Evolutionary conservation across 2,113 vertebrate species (phyloP).

Genomic region (Lagopus leucura): DNA sequence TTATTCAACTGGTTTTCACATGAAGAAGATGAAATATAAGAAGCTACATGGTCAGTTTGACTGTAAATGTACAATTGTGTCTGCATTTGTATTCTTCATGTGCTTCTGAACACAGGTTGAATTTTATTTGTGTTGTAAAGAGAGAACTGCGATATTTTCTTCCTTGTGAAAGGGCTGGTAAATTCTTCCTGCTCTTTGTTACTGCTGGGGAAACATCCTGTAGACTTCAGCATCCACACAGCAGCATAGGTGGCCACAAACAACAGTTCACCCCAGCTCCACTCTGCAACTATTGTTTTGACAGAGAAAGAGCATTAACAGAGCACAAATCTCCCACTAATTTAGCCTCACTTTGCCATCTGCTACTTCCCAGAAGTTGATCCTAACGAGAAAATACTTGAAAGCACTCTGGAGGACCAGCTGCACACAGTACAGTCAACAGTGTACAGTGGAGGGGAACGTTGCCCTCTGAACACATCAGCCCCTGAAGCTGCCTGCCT

Average conservation of each 20-base stretch:
- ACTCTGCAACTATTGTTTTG: slow-evolving; percentile 2
- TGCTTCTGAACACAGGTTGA: neutral
- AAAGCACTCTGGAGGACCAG: slow-evolving; percentile 34
- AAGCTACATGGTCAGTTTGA: neutral
- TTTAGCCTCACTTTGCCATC: slow-evolving; percentile 45
- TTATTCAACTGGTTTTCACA: neutral
- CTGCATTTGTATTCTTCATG: neutral
- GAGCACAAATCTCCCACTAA: slow-evolving; percentile 26
- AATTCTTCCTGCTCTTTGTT: neutral
- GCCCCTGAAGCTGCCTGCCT: neutral
- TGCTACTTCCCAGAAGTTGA: slow-evolving; percentile 45
- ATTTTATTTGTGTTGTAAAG: neutral
- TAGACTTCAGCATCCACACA: neutral
- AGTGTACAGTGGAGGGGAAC: neutral
- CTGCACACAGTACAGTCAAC: slow-evolving; percentile 44
- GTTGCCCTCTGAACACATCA: neutral
- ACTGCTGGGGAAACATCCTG: neutral
- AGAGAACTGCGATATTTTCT: neutral
- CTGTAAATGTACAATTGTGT: neutral
- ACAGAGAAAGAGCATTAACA: neutral
- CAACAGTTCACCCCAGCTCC: neutral
- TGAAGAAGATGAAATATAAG: neutral
- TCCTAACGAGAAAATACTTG: slow-evolving; percentile 49
- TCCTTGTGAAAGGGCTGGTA: neutral
- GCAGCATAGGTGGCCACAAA: slow-evolving; percentile 9